Base-by-base conservation (phyloP, 2,888 invertebrate species). In the Monoplex corrugatus region DNA sequence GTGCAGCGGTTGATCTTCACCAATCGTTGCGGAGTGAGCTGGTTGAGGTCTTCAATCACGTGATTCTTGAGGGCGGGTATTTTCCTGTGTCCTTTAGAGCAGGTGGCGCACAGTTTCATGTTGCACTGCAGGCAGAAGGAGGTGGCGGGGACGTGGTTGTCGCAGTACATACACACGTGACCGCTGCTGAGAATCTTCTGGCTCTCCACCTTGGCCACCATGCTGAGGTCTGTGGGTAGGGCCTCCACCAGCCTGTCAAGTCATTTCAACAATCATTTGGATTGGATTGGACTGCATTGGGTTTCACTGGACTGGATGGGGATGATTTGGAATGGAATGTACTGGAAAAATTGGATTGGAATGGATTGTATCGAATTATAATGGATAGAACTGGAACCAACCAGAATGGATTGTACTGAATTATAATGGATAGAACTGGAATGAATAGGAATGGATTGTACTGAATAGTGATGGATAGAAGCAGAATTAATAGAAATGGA, bases 121-220 rank as follows among this genome's bases (percentile, higher is more conserved):
- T 43, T 68, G 44, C 86, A 86, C 35, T 86, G 50, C 10, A 86
- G 43, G 72, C 86, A 86, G 44, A 68, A 43, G 38, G 86, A 86
- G 10, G 86, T 38, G 13, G 86, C 86, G 1, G 68, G n/a, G 44
- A 38, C 16, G 72, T 28, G 35, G 50, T 40, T 38, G n/a, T 86
- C 86, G 32, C 86, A 86, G 8, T 19, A n/a, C 43, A 19, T 86
- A 32, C 86, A 86, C 13, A 86, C 86, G 72, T 72, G 72, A 6
- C 13, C n/a, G n/a, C 86, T 72, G 63, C 23, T 23, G 13, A 86
- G 86, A 23, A 68, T 13, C 19, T 57, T 23, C 19, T 57, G 2
- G 43, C 72, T 43, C 72, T 86, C 86, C 86, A 86, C 86, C 43
- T 50, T 19, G 38, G 86, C 86, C 45, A 63, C 43, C n/a, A 43